phyloP scores from a whole-genome alignment of 1,140 invertebrate genomes.

The Drosophila repletoides region DNA sequence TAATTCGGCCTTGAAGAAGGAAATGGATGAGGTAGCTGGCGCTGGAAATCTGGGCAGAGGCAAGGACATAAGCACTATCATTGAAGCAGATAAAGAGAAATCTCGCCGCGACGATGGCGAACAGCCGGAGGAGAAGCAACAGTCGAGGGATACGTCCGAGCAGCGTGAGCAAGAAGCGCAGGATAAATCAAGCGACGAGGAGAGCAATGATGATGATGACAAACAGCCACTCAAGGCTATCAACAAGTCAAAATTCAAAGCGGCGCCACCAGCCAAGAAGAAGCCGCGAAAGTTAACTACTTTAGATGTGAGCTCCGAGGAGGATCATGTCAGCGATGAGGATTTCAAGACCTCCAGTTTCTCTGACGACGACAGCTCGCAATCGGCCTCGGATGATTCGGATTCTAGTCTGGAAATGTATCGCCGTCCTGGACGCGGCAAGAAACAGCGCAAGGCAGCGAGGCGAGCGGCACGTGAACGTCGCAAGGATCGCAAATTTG shows the following conservation, averaged over 20 bases:
- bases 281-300: conserved; percentile 90
- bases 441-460: conserved; percentile 65
- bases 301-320: conserved; percentile 91
- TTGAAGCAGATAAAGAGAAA: conserved; percentile 90
- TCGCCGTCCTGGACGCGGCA: conserved; percentile 56
- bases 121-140: conserved; percentile 80
- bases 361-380: conserved; percentile 69
- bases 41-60: conserved; percentile 91
- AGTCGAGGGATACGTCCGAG: conserved; percentile 1
- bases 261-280: conserved; percentile 83
- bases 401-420: conserved; percentile 77
- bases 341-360: conserved; percentile 89
- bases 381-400: conserved; percentile 66
- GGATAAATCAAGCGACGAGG: conserved; percentile 18
- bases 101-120: conserved; percentile 56
- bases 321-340: conserved; percentile 92
- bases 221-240: conserved; percentile 42
- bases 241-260: conserved; percentile 58
- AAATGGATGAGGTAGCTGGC: conserved; percentile 88
- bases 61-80: conserved; percentile 94
- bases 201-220: conserved; percentile 42
- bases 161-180: not conserved
- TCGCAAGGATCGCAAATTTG: conserved; percentile 74
- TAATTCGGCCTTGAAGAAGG: conserved; percentile 93
- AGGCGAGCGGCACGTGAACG: conserved; percentile 67